These are phyloP conservation scores for Caenorhabditis afra DNA, from an alignment of 2,888 invertebrate species.

Conservation along the genomic window DNA sequence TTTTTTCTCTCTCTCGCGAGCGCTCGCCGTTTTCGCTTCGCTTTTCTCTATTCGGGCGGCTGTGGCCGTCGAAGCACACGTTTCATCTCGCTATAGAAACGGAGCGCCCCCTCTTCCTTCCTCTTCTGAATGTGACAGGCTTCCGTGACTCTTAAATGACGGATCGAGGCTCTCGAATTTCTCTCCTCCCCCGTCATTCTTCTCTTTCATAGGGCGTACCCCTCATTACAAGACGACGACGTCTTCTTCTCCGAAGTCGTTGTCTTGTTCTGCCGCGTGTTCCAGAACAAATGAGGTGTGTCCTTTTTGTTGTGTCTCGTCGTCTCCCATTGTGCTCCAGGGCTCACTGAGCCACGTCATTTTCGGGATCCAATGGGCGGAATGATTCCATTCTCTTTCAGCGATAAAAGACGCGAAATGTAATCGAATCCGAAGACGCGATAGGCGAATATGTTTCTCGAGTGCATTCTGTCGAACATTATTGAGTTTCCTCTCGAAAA, in stretches of 20 bases:
- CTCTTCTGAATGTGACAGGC: slow-evolving; percentile 21
- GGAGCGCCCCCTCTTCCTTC: not conserved
- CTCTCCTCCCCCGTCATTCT: not conserved
- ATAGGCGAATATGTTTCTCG: slow-evolving; percentile 22
- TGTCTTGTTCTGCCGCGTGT: not conserved
- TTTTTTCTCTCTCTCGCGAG: too few species aligned
- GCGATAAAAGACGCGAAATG: not conserved
- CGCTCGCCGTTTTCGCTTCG: too few species aligned
- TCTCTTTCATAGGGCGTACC: not conserved
- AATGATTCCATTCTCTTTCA: slow-evolving; percentile 1
- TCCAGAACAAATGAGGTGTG: slow-evolving; percentile 22
- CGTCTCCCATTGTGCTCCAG: not conserved
- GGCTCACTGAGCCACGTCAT: not conserved
- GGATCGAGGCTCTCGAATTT: slow-evolving; percentile 18
- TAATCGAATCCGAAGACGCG: slow-evolving; percentile 23
- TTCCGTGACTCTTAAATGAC: slow-evolving; percentile 25
- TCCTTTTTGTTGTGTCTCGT: slow-evolving; percentile 12
- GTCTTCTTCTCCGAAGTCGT: not conserved
- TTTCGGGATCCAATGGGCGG: not conserved
- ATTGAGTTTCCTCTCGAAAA: slow-evolving; percentile 19
- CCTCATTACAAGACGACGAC: slow-evolving; percentile 13
- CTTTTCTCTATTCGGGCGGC: too few species aligned
- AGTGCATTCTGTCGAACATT: slow-evolving; percentile 45
- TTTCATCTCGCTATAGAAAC: slow-evolving; percentile 19
- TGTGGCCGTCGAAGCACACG: not conserved